Evolutionary conservation across 2,113 vertebrate genomes (phyloP).

Genomic region (Pygoscelis antarcticus): DNA sequence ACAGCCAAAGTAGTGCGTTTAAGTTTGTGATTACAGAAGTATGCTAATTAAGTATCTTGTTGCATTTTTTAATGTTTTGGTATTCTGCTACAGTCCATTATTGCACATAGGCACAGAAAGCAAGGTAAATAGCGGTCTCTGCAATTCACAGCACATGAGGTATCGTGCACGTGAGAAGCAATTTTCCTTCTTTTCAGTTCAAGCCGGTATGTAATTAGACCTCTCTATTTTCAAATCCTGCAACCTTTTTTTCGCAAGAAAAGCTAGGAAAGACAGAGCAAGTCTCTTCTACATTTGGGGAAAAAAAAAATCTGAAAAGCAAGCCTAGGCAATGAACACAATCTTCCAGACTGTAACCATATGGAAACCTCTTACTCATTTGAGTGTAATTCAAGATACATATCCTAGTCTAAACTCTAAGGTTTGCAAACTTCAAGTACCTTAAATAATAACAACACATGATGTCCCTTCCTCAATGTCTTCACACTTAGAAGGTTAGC

Average conservation of each 20-base stretch:
- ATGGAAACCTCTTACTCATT: slow-evolving; percentile 39
- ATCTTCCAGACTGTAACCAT: slow-evolving; percentile 33
- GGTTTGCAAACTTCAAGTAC: neutral
- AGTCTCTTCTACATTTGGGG: neutral
- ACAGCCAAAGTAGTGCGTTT: slow-evolving; percentile 45
- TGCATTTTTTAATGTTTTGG: slow-evolving; percentile 40
- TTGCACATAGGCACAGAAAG: neutral
- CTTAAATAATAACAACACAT: neutral
- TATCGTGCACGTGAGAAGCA: neutral
- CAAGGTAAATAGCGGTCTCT: neutral
- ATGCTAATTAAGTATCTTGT: slow-evolving; percentile 51
- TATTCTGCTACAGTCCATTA: slow-evolving; percentile 37
- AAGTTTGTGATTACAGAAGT: slow-evolving; percentile 63
- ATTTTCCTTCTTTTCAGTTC: neutral
- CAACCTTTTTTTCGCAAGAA: neutral
- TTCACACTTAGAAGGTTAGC: neutral
- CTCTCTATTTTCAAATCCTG: neutral
- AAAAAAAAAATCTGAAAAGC: neutral
- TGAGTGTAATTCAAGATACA: slow-evolving; percentile 23
- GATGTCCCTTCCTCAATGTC: neutral
- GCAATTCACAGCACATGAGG: neutral
- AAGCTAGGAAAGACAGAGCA: neutral
- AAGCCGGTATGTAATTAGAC: slow-evolving; percentile 39
- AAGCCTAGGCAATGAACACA: slow-evolving; percentile 1
- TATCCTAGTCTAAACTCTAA: neutral